phyloP scores from a whole-genome alignment of 1,140 invertebrate species.

The Apocrypta bakeri region DNA sequence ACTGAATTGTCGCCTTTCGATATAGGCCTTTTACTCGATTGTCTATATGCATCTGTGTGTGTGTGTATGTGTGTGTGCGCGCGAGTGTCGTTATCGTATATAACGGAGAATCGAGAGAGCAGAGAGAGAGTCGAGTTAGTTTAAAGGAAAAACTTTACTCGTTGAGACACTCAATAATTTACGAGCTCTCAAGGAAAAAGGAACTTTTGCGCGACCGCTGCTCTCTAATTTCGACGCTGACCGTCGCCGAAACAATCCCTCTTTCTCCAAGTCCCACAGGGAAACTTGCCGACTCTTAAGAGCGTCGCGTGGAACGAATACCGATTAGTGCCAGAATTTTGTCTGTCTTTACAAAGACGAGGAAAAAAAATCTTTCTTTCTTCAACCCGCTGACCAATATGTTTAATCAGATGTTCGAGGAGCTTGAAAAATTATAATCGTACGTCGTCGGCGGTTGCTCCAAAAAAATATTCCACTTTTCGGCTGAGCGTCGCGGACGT shows the following conservation, averaged over 20 bases:
- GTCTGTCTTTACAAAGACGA: not conserved
- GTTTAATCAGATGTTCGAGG: constrained; percentile 59
- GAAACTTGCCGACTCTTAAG: constrained; percentile 43
- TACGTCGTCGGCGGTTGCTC: not conserved
- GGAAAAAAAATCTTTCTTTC: constrained; percentile 55
- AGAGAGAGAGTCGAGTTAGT: not conserved
- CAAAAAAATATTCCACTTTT: constrained; percentile 17
- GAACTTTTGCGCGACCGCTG: not conserved
- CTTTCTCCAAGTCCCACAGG: not conserved
- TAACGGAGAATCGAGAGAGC: no score
- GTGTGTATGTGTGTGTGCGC: no score
- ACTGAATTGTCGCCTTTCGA: constrained; percentile 36
- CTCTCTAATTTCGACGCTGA: constrained; percentile 43
- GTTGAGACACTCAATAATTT: not conserved
- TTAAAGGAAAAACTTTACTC: not conserved
- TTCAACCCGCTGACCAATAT: constrained; percentile 58
- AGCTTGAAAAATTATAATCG: not conserved
- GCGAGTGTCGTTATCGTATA: no score
- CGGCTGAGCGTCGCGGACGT: not conserved
- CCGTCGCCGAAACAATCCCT: constrained; percentile 28
- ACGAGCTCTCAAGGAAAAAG: not conserved
- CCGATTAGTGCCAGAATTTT: constrained; percentile 57
- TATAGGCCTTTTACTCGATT: not conserved
- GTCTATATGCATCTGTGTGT: not conserved
- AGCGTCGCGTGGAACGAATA: constrained; percentile 60